These are phyloP conservation scores for Ips typographus DNA, from an alignment of 1,140 invertebrate species.

Conservation along the genomic window DNA sequence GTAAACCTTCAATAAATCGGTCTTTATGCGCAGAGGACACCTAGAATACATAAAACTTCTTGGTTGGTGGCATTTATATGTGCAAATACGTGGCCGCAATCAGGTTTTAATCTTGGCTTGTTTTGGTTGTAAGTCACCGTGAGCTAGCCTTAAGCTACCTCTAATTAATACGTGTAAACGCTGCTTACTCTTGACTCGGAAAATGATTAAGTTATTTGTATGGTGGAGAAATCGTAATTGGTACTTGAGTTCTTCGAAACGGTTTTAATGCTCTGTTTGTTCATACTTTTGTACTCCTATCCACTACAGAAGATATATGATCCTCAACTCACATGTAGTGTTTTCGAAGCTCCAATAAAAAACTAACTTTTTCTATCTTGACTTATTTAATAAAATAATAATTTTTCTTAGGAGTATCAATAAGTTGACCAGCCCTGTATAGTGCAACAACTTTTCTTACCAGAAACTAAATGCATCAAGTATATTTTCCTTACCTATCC, in stretches of 20 bases:
- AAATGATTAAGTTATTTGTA: constrained; percentile 27
- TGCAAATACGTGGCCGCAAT: constrained; percentile 22
- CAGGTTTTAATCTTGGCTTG: constrained; percentile 26
- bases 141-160: constrained; percentile 26
- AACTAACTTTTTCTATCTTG: too few relatives aligned
- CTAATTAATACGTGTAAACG: constrained; percentile 27
- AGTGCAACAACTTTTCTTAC: too few relatives aligned
- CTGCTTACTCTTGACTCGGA: constrained; percentile 12
- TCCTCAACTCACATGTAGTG: too few relatives aligned
- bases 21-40: constrained; percentile 22
- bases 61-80: constrained; percentile 25
- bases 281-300: too few relatives aligned
- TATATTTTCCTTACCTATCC: too few relatives aligned
- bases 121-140: constrained; percentile 25
- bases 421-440: too few relatives aligned
- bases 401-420: too few relatives aligned
- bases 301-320: too few relatives aligned
- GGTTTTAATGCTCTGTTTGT: not conserved
- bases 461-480: too few relatives aligned
- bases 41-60: constrained; percentile 17
- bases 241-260: not conserved
- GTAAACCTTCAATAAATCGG: constrained; percentile 22
- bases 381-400: too few relatives aligned
- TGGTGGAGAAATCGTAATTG: constrained; percentile 10
- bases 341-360: too few relatives aligned